These are phyloP conservation scores for Sminthurides aquaticus DNA, from an alignment of 2,888 invertebrate genomes.

Conservation along the genomic window DNA sequence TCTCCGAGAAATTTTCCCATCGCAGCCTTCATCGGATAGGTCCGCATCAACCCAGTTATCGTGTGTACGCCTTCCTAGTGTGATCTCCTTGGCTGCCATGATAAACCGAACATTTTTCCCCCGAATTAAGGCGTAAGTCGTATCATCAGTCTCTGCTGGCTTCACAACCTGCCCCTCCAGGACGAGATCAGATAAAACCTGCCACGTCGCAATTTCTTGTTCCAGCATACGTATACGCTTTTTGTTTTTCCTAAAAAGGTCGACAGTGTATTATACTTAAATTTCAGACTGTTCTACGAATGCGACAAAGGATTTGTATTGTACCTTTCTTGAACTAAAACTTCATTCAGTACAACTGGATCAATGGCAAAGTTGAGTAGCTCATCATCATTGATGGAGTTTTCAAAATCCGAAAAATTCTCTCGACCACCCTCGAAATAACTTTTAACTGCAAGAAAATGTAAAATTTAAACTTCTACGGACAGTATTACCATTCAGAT, in stretches of 20 bases:
- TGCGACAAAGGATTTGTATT: neutral
- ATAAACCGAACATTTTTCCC: constrained; percentile 87
- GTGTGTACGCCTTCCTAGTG: constrained; percentile 80
- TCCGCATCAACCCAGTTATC: constrained; percentile 86
- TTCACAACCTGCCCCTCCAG: constrained; percentile 59
- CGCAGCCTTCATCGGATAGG: constrained; percentile 84
- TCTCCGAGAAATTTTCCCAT: constrained; percentile 83
- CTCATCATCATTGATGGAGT: constrained; percentile 66
- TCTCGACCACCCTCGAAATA: constrained; percentile 43
- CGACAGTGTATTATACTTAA: neutral
- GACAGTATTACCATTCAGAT: no score
- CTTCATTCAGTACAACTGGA: constrained; percentile 15
- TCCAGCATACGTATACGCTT: constrained; percentile 81
- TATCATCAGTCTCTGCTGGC: constrained; percentile 82
- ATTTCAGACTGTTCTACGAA: neutral
- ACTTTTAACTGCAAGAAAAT: constrained; percentile 16
- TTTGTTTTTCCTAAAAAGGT: constrained; percentile 59
- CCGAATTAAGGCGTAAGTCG: constrained; percentile 83
- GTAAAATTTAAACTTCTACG: no score
- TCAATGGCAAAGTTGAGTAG: constrained; percentile 16
- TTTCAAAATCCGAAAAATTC: constrained; percentile 83
- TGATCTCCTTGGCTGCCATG: constrained; percentile 91
- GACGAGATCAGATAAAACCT: constrained; percentile 83
- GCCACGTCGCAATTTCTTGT: constrained; percentile 83
- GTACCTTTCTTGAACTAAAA: constrained; percentile 17